Evolutionary conservation across 2,113 vertebrate species (phyloP).

Genomic region (Nematolebias whitei): DNA sequence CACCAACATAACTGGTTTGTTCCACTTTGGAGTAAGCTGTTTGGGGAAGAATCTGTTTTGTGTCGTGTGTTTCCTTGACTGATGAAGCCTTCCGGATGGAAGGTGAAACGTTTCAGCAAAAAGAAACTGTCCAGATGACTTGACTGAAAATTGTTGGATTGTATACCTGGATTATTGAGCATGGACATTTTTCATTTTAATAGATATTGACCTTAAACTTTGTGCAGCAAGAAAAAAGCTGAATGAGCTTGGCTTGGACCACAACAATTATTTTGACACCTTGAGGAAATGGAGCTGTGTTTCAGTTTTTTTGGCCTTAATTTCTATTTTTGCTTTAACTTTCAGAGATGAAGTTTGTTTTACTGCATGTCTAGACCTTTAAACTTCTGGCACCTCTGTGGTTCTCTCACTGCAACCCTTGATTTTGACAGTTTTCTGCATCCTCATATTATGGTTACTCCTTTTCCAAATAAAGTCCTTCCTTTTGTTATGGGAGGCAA

Average conservation of each 20-base stretch:
- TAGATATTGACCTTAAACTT: not conserved
- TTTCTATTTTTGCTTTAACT: constrained; percentile 38
- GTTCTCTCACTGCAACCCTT: constrained; percentile 21
- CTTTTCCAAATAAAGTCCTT: constrained; percentile 47
- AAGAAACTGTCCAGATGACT: no score
- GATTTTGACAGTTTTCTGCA: constrained; percentile 24
- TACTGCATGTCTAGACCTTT: constrained; percentile 17
- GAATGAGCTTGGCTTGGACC: no score
- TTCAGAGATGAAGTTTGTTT: constrained; percentile 35
- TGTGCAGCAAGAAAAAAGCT: not conserved
- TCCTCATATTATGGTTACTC: constrained; percentile 44
- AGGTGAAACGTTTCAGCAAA: no score
- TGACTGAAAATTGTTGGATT: no score
- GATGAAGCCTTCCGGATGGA: no score
- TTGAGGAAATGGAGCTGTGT: not conserved
- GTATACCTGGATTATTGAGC: no score
- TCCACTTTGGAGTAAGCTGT: no score
- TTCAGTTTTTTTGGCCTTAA: constrained; percentile 14
- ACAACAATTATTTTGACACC: no score
- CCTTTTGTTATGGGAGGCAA: constrained; percentile 40
- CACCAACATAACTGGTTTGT: no score
- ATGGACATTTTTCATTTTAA: no score
- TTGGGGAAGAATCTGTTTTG: no score
- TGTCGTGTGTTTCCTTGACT: no score
- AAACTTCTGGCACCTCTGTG: constrained; percentile 25